These are phyloP conservation scores for Spea bombifrons DNA, from an alignment of 2,113 vertebrate genomes.

Conservation along the genomic window DNA sequence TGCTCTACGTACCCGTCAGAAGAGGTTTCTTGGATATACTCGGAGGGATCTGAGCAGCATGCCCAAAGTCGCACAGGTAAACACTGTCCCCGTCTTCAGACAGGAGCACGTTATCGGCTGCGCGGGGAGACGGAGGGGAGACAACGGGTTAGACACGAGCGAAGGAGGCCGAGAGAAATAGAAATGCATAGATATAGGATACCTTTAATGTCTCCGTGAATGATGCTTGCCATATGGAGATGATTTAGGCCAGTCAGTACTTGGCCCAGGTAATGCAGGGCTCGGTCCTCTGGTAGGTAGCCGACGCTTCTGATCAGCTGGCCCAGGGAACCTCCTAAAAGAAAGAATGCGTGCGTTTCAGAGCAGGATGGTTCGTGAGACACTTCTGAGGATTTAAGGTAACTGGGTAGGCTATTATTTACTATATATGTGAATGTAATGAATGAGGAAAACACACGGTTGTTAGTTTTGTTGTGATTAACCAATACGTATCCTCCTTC, in stretches of 20 bases:
- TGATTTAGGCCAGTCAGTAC: slow-evolving; percentile 80
- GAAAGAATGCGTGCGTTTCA: slow-evolving; percentile 36
- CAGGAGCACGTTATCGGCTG: slow-evolving; percentile 92
- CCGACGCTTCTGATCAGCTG: slow-evolving; percentile 83
- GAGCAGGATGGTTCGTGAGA: too few relatives aligned
- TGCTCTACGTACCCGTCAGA: slow-evolving; percentile 62
- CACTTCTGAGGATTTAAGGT: too few relatives aligned
- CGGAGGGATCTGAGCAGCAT: slow-evolving; percentile 77
- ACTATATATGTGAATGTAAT: too few relatives aligned
- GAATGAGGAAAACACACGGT: too few relatives aligned
- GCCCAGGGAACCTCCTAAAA: slow-evolving; percentile 80
- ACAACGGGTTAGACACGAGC: slow-evolving; percentile 3
- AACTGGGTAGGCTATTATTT: too few relatives aligned
- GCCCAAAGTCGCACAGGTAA: slow-evolving; percentile 91
- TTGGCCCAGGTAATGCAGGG: slow-evolving; percentile 84
- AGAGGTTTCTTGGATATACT: slow-evolving; percentile 70
- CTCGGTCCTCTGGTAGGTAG: slow-evolving; percentile 83
- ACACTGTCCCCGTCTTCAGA: slow-evolving; percentile 80
- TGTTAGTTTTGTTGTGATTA: too few relatives aligned
- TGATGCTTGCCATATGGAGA: slow-evolving; percentile 75
- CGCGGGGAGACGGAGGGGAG: slow-evolving; percentile 24
- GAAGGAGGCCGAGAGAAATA: too few relatives aligned
- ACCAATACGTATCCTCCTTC: too few relatives aligned
- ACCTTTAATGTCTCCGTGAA: slow-evolving; percentile 95
- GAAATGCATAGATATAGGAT: slow-evolving; percentile 2